phyloP scores from a whole-genome alignment of 2,888 invertebrate genomes.

The Ophioninae sp. region DNA sequence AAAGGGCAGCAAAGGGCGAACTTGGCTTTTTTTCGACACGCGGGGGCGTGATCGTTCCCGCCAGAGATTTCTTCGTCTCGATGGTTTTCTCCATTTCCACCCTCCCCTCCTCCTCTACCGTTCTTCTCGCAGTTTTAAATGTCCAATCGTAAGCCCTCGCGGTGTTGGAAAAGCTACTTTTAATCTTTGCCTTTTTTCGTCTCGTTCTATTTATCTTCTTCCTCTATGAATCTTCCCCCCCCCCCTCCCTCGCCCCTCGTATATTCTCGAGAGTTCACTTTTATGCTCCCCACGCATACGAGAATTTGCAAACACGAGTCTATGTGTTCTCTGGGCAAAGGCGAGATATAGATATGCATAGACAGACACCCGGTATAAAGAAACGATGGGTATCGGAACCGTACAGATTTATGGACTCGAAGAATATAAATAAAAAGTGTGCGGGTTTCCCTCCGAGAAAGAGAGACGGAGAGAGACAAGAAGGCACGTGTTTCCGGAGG shows the following conservation, averaged over 20 bases:
- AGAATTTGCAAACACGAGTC: constrained; percentile 49
- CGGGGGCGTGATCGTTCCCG: constrained; percentile 39
- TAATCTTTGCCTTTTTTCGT: constrained; percentile 23
- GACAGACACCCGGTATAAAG: constrained; percentile 27
- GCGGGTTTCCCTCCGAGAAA: constrained; percentile 21
- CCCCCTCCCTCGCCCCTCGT: too few relatives aligned
- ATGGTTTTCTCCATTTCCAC: neutral
- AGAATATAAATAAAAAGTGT: constrained; percentile 54
- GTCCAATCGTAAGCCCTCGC: too few relatives aligned
- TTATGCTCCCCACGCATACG: constrained; percentile 29
- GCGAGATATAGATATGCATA: constrained; percentile 20
- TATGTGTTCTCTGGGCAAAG: constrained; percentile 29
- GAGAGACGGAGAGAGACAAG: neutral
- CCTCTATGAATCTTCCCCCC: constrained; percentile 3
- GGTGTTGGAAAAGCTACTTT: too few relatives aligned
- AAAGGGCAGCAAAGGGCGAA: constrained; percentile 34
- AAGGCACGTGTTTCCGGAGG: constrained; percentile 6
- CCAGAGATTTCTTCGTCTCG: constrained; percentile 38
- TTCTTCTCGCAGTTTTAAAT: constrained; percentile 7
- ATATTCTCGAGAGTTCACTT: too few relatives aligned
- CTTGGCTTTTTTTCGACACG: constrained; percentile 39
- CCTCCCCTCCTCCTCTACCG: neutral
- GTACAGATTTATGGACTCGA: constrained; percentile 55
- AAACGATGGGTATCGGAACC: constrained; percentile 39
- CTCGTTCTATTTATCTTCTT: constrained; percentile 12